phyloP scores from a whole-genome alignment of 2,888 invertebrate species.

The Plebejus melissa region DNA sequence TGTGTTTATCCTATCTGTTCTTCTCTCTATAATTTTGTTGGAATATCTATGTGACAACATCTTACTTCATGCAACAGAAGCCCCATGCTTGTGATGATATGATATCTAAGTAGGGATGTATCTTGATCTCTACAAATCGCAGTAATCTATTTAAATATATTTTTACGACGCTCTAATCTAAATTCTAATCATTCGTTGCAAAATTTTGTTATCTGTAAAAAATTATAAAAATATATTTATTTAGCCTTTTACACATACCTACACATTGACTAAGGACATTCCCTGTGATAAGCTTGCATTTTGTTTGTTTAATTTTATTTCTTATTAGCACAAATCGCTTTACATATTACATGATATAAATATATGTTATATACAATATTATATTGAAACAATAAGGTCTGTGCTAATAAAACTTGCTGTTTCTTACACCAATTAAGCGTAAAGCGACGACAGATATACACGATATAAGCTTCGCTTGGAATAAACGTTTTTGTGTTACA shows the following conservation, averaged over 20 bases:
- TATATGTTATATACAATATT: neutral
- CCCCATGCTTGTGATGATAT: constrained; percentile 35
- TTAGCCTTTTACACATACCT: neutral
- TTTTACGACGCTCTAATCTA: neutral
- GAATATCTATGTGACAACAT: neutral
- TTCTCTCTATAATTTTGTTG: constrained; percentile 9
- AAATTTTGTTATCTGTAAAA: neutral
- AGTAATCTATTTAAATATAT: constrained; percentile 1
- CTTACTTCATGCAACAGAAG: constrained; percentile 34
- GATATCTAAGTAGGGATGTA: constrained; percentile 21
- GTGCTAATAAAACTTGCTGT: neutral
- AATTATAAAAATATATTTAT: neutral
- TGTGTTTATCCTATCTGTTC: constrained; percentile 17
- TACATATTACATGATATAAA: neutral
- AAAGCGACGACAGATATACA: constrained; percentile 4
- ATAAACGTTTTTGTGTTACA: constrained; percentile 7
- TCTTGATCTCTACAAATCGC: constrained; percentile 13
- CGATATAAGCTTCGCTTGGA: constrained; percentile 9
- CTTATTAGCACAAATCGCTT: neutral
- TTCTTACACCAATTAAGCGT: neutral
- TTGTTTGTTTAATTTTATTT: neutral
- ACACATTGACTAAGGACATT: neutral
- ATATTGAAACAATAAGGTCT: neutral
- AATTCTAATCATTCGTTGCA: constrained; percentile 16
- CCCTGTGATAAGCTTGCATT: neutral